Conservation (phyloP, 2,888 invertebrate species). For the Rhagophthalmus giganteus region DNA sequence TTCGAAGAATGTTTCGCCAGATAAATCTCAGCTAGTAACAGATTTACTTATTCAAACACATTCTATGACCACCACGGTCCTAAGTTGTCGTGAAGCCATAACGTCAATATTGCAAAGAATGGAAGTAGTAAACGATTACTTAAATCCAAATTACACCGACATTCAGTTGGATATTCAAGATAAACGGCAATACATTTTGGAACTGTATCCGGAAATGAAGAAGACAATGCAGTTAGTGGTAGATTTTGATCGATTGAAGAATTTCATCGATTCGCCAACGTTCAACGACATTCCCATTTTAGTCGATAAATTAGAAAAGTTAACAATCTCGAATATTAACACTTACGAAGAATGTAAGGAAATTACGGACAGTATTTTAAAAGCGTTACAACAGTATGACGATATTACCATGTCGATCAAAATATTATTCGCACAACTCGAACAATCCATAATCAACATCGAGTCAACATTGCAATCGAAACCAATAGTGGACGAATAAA, state of each 20-base stretch:
- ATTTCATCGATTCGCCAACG: constrained; percentile 53
- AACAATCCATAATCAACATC: constrained; percentile 53
- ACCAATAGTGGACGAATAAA: constrained; percentile 7
- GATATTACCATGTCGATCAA: constrained; percentile 57
- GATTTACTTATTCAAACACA: constrained; percentile 57
- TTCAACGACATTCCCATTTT: constrained; percentile 55
- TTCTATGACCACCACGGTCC: constrained; percentile 57
- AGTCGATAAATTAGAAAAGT: constrained; percentile 52
- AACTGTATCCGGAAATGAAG: constrained; percentile 55
- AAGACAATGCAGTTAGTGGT: constrained; percentile 50
- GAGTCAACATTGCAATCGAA: constrained; percentile 50
- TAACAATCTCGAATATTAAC: constrained; percentile 52
- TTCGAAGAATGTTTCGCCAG: constrained; percentile 39
- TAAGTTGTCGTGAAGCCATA: constrained; percentile 58
- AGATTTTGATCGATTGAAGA: constrained; percentile 52
- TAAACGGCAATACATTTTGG: constrained; percentile 56
- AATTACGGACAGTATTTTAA: constrained; percentile 51
- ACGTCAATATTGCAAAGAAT: constrained; percentile 55
- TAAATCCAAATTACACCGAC: constrained; percentile 56
- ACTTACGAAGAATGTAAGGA: constrained; percentile 52
- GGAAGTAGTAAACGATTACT: constrained; percentile 55
- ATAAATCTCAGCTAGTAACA: constrained; percentile 47
- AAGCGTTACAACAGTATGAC: constrained; percentile 56
- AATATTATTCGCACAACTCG: constrained; percentile 55
- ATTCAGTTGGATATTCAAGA: constrained; percentile 54